These are phyloP conservation scores for Orchesellides sinensis DNA, from an alignment of 2,888 invertebrate genomes.

Conservation along the genomic window DNA sequence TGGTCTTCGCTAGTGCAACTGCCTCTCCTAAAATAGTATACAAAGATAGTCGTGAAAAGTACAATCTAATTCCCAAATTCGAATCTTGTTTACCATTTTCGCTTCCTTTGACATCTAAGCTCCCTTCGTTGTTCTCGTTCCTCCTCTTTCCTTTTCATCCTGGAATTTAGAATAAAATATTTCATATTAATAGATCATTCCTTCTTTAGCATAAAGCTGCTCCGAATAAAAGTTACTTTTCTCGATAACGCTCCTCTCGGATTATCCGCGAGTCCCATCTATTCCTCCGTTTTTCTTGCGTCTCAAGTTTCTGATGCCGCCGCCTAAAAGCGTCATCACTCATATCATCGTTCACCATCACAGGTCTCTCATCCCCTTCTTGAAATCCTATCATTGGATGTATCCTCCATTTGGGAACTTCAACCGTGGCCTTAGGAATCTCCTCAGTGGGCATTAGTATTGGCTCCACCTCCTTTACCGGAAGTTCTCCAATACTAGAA, in stretches of 20 bases:
- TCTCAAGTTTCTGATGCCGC: slow-evolving; percentile 86
- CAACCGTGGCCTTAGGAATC: no score
- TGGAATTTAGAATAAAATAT: slow-evolving; percentile 3
- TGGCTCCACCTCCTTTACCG: background rate
- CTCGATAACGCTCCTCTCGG: slow-evolving; percentile 80
- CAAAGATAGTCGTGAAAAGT: background rate
- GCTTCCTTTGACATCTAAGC: slow-evolving; percentile 40
- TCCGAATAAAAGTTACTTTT: slow-evolving; percentile 33
- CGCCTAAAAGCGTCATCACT: slow-evolving; percentile 91
- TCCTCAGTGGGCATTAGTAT: background rate
- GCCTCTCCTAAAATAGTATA: slow-evolving; percentile 10
- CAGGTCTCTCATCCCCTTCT: background rate
- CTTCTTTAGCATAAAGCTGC: background rate
- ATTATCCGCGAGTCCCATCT: slow-evolving; percentile 94
- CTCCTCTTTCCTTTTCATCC: slow-evolving; percentile 63
- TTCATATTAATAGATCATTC: background rate
- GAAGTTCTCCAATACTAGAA: background rate
- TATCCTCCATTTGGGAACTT: slow-evolving; percentile 58
- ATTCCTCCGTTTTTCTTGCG: slow-evolving; percentile 79
- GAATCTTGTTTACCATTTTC: slow-evolving; percentile 24
- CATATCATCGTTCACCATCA: slow-evolving; percentile 31
- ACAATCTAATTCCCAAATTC: background rate
- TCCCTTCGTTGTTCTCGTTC: slow-evolving; percentile 65
- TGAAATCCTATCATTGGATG: background rate
- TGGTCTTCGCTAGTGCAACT: slow-evolving; percentile 35